Conservation (phyloP, 2,113 vertebrate genomes). For the Brachirus orientalis region DNA sequence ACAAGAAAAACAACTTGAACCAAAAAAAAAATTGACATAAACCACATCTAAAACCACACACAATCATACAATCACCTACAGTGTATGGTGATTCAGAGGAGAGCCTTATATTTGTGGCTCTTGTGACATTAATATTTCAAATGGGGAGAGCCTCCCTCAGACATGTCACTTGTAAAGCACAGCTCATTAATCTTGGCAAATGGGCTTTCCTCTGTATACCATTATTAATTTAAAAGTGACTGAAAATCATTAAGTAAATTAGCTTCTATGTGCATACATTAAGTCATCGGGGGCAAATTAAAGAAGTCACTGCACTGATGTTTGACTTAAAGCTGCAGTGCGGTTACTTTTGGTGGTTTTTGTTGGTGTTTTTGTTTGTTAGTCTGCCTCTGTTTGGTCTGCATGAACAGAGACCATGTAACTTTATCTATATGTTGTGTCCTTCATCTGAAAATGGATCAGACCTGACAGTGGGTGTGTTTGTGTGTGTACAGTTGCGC, state of each 20-base stretch:
- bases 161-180: constrained; percentile 44
- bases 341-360: constrained; percentile 31
- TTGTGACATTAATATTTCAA: constrained; percentile 62
- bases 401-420: no score
- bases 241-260: constrained; percentile 73
- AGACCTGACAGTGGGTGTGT: no score
- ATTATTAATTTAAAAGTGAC: constrained; percentile 76
- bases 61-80: background rate
- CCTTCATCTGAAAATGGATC: no score
- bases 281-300: constrained; percentile 47
- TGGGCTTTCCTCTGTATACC: constrained; percentile 42
- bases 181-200: constrained; percentile 70
- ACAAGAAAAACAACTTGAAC: background rate
- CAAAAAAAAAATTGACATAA: background rate
- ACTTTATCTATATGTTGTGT: no score
- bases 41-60: background rate
- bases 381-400: no score
- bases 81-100: background rate
- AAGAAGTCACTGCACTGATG: constrained; percentile 33
- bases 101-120: constrained; percentile 11
- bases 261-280: constrained; percentile 32
- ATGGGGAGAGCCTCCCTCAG: constrained; percentile 50
- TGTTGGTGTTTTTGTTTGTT: constrained; percentile 1
- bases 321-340: constrained; percentile 15
- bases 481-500: no score